phyloP scores from a whole-genome alignment of 2,113 vertebrate species.

The Megaceryle torquata region DNA sequence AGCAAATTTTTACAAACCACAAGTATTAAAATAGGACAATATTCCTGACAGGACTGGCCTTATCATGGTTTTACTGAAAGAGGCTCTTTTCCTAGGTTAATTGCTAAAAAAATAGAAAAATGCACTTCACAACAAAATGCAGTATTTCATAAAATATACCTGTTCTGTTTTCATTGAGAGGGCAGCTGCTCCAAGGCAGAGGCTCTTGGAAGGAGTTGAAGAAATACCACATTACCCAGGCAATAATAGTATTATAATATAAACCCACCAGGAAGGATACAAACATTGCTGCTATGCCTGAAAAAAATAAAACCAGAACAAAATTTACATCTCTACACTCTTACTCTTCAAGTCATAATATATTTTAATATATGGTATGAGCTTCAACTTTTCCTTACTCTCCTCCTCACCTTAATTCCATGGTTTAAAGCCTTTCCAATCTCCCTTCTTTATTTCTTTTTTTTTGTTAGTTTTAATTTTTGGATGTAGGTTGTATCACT shows the following conservation, averaged over 20 bases:
- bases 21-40: background rate
- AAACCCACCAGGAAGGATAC: conserved; percentile 85
- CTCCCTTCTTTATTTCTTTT: background rate
- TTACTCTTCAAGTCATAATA: background rate
- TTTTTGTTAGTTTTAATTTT: background rate
- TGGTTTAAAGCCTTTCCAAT: background rate
- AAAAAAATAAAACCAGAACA: background rate
- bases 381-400: background rate
- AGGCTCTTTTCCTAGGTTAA: background rate
- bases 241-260: conserved; percentile 93
- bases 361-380: background rate
- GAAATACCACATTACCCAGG: conserved; percentile 97
- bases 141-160: conserved; percentile 62
- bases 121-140: background rate
- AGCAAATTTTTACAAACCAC: background rate
- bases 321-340: background rate
- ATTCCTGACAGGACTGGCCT: background rate
- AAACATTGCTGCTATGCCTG: conserved; percentile 88
- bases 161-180: conserved; percentile 78
- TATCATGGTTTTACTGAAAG: background rate
- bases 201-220: conserved; percentile 96
- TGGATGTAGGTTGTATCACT: background rate
- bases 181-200: conserved; percentile 87
- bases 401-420: background rate
- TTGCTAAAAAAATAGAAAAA: background rate